Evolutionary conservation across 2,113 vertebrate genomes (phyloP).

Genomic region (Petroica traversi): DNA sequence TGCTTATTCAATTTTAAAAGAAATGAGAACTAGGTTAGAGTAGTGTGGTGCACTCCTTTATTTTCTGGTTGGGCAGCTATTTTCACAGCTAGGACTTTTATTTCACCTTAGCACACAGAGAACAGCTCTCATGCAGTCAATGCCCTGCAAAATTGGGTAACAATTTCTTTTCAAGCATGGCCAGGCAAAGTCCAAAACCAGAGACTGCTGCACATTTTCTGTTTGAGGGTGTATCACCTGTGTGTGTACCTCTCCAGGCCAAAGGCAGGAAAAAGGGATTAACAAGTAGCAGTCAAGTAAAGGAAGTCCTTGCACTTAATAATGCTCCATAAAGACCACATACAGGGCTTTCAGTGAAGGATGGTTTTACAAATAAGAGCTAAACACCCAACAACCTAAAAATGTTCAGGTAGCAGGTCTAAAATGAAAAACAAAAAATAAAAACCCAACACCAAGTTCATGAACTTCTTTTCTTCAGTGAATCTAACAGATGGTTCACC

Average conservation of each 20-base stretch:
- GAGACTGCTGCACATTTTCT: background rate
- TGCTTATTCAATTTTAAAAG: background rate
- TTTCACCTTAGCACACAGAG: background rate
- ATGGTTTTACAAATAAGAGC: background rate
- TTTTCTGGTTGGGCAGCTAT: background rate
- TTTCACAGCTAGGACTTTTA: background rate
- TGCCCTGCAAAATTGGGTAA: background rate
- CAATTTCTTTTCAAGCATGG: background rate
- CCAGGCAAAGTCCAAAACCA: background rate
- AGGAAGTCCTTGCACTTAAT: background rate
- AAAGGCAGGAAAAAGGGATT: background rate
- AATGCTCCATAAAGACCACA: accelerated
- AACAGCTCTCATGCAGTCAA: background rate
- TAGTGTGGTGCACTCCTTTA: background rate
- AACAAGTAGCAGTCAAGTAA: background rate
- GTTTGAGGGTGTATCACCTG: background rate
- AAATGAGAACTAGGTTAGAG: background rate
- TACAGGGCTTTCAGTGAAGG: background rate
- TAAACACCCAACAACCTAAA: background rate
- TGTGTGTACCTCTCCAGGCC: background rate
- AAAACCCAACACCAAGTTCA: background rate
- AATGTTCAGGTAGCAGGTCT: background rate
- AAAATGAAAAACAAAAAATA: background rate
- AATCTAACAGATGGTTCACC: background rate
- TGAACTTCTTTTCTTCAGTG: background rate